Base-by-base conservation (phyloP, 2,797 vertebrate genomes). In the Meda fulgida region DNA sequence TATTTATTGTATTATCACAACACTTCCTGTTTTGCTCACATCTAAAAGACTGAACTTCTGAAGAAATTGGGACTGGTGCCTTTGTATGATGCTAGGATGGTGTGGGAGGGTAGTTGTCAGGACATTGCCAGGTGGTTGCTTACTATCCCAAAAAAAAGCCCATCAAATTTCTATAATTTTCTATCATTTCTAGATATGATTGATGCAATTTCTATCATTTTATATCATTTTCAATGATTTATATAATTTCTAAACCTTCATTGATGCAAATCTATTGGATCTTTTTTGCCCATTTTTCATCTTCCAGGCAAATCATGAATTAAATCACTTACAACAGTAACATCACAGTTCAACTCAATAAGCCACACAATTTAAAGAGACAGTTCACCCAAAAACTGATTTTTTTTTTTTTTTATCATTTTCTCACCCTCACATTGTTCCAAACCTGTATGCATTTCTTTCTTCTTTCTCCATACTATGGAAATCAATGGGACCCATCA, bases 1-100 rank as follows among this genome's bases (percentile, higher is more conserved):
- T 48, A 75, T 83, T 65, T 75, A 63, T 46, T 31, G 8, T 14
- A 81, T 81, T 82, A 81, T 72, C 38, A 72, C 26, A 82, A 65
- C 51, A 63, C 43, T 75, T 3, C 13, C 55, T n/a, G 19, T 43
- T 81, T 26, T 82, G 23, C 55, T 19, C 51, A 34, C 7, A 40
- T 58, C 23, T n/a, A 19, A 60, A 60, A 40, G 7, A 78, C 31
- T n/a, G 51, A 76, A 38, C 51, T 38, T 55, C 21, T 76, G 21
- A 76, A 58, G 51, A 38, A 38, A 38, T n/a, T n/a, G 21, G 23
- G 11, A 36, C 21, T 23, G 21, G 31, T 76, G 23, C 7, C 21
- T 55, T 19, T 76, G 19, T 21, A n/a, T 1, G 48, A 76, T n/a
- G 19, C 21, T 55, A 40, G 23, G 73, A 9, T n/a, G 48, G 53